Evolutionary conservation across 2,797 vertebrate species (phyloP).

Genomic region (Lithobates sylvaticus): DNA sequence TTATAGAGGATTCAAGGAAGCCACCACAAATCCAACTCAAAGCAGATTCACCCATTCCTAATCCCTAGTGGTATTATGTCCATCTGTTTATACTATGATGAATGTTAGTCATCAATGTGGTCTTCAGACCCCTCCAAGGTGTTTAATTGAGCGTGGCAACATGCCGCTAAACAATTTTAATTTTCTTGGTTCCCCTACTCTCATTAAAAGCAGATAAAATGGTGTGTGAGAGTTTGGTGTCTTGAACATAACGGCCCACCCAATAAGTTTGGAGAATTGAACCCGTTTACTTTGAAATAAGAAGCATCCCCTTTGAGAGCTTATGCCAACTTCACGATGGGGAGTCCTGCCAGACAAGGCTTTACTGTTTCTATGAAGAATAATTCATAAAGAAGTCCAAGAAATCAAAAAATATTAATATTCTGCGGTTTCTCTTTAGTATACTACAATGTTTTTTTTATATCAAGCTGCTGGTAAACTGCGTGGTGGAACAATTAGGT

Average conservation of each 20-base stretch:
- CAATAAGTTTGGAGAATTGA: conserved; percentile 26
- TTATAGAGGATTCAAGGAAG: too few species aligned
- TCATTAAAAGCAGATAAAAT: conserved; percentile 5
- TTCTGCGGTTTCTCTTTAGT: conserved; percentile 24
- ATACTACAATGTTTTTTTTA: conserved; percentile 19
- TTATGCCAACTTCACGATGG: background rate
- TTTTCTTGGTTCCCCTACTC: background rate
- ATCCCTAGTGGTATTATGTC: too few species aligned
- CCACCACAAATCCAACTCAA: too few species aligned
- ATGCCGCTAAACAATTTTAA: background rate
- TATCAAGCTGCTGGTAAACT: conserved; percentile 39
- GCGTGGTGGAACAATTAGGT: conserved; percentile 22
- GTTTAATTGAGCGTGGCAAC: background rate
- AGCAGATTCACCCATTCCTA: too few species aligned
- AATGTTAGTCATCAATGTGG: background rate
- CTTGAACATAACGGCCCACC: conserved; percentile 5
- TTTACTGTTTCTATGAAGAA: conserved; percentile 33
- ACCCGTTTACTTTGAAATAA: background rate
- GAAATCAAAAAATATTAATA: conserved; percentile 42
- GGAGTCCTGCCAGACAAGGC: conserved; percentile 14
- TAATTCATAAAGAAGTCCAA: conserved; percentile 2
- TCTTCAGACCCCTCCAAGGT: background rate
- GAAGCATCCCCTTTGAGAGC: conserved; percentile 5
- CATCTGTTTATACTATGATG: too few species aligned
- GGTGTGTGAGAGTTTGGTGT: background rate